Evolutionary conservation across 1,140 invertebrate genomes (phyloP).

Genomic region (Meloidogyne exigua): DNA sequence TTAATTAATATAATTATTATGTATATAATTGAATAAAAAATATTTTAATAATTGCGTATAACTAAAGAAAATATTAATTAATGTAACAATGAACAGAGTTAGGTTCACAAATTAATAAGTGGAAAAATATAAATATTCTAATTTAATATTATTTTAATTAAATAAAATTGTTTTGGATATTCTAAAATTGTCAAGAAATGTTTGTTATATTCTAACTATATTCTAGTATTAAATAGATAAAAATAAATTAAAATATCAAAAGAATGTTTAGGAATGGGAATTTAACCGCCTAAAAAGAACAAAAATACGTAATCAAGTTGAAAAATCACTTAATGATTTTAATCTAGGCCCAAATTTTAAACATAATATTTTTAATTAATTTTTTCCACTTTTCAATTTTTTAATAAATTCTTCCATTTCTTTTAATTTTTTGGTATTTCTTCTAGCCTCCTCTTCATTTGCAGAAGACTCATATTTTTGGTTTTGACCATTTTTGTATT

Average conservation of each 20-base stretch:
- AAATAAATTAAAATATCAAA: too few relatives aligned
- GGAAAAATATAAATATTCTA: background rate
- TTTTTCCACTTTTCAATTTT: slow-evolving; percentile 29
- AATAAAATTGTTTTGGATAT: background rate
- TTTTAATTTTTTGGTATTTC: slow-evolving; percentile 27
- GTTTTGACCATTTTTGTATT: background rate
- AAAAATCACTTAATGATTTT: too few relatives aligned
- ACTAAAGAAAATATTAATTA: too few relatives aligned
- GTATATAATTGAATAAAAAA: too few relatives aligned
- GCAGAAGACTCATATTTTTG: background rate
- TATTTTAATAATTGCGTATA: too few relatives aligned
- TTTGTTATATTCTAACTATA: too few relatives aligned
- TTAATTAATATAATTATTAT: too few relatives aligned
- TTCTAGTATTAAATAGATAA: too few relatives aligned
- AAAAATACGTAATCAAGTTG: too few relatives aligned
- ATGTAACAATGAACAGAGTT: too few relatives aligned
- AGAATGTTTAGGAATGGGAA: too few relatives aligned
- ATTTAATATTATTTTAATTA: background rate
- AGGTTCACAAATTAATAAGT: background rate
- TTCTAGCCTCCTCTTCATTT: slow-evolving; percentile 19
- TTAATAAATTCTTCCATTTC: slow-evolving; percentile 44
- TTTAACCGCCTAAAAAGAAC: too few relatives aligned
- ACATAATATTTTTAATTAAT: slow-evolving; percentile 3
- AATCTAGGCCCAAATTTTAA: background rate
- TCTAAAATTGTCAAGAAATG: background rate